Base-by-base conservation (phyloP, 2,797 vertebrate genomes). In the Eulemur mongoz region DNA sequence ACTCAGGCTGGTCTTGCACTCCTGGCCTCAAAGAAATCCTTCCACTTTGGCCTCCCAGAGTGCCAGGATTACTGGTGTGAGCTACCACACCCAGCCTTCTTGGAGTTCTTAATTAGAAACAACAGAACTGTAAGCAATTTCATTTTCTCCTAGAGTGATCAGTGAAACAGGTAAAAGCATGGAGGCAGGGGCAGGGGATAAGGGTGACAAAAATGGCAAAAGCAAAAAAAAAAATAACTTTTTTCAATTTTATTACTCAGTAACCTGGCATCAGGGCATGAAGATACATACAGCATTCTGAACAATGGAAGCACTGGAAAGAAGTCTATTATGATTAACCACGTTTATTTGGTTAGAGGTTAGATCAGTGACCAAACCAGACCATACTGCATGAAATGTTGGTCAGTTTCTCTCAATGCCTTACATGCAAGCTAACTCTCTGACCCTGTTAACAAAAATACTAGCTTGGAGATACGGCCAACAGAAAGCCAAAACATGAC, bases 231-330 rank as follows among this genome's bases (percentile, higher is more conserved):
- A 86, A 93, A 91, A 76, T 4, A 94, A 94, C 89, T 97, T 97
- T 96, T 97, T 84, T 97, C 95, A 97, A 96, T 70, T 4, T 97
- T 97, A 95, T 86, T 98, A 52, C 92, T 98, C 2, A 0, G 54
- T 97, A 97, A 97, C 81, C 93, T 97, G 97, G 96, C 96, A 96
- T 97, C 98, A 98, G 98, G 94, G 96, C 98, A 99, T 98, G 98
- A 99, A 99, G 98, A 98, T 98, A 97, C 98, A 98, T 88, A 97
- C 96, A 98, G 98, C 98, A 99, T 99, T 98, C 98, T 97, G 94
- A 98, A 97, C 96, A 95, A 98, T 91, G 96, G 96, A 98, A 98
- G 96, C 97, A 97, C 93, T 97, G 94, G 92, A 86, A 98, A 96
- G 57, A 98, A 97, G 95, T 87, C 94, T 94, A 30, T 88, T 94